Evolutionary conservation across 2,113 vertebrate genomes (phyloP).

Genomic region (Cacatua alba): DNA sequence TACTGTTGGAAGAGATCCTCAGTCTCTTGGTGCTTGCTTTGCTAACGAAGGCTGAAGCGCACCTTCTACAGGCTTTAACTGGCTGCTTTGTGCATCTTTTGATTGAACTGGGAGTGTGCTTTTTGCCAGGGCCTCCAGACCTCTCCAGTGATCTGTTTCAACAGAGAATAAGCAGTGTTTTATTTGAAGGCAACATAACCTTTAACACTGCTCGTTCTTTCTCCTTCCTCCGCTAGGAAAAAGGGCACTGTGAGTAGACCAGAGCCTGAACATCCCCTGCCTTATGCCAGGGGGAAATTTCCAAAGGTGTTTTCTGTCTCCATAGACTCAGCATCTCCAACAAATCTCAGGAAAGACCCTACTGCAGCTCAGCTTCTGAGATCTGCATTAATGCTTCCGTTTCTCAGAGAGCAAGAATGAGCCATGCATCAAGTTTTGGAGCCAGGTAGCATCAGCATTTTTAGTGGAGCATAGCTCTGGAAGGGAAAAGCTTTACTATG

Average conservation of each 20-base stretch:
- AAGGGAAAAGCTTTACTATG: not conserved
- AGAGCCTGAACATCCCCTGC: not conserved
- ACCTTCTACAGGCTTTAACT: not conserved
- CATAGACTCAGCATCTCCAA: not conserved
- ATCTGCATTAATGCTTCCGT: not conserved
- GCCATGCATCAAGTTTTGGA: not conserved
- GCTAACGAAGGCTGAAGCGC: not conserved
- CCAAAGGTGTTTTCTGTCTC: not conserved
- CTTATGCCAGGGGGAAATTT: not conserved
- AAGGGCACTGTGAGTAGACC: not conserved
- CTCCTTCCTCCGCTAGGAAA: not conserved
- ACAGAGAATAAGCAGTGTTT: not conserved
- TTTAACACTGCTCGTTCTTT: not conserved
- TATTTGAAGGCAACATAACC: not conserved
- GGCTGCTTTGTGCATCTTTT: not conserved
- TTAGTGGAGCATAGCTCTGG: not conserved
- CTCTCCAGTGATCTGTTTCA: not conserved
- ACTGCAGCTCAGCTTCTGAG: not conserved
- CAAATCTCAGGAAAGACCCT: not conserved
- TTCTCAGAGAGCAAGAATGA: not conserved
- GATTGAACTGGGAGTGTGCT: not conserved
- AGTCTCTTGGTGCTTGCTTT: not conserved
- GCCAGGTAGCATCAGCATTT: constrained; percentile 15
- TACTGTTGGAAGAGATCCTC: not conserved
- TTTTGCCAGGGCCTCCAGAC: not conserved